Evolutionary conservation across 2,888 invertebrate genomes (phyloP).

Genomic region (Cetonia aurata): DNA sequence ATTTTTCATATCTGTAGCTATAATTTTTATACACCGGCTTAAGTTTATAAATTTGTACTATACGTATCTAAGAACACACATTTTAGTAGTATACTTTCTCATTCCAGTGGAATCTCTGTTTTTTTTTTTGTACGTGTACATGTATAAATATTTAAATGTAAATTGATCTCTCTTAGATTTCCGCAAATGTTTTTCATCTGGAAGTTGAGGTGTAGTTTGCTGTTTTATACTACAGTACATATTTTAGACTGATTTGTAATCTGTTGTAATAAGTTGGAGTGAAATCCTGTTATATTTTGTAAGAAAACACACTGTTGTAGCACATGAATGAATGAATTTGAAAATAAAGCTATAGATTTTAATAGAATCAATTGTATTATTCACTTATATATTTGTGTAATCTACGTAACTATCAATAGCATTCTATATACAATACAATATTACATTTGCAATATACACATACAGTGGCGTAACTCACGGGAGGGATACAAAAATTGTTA

Average conservation of each 20-base stretch:
- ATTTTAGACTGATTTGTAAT: constrained; percentile 45
- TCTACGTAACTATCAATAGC: too few relatives aligned
- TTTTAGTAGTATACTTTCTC: constrained; percentile 27
- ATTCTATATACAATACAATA: too few relatives aligned
- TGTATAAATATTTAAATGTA: constrained; percentile 34
- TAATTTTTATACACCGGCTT: constrained; percentile 23
- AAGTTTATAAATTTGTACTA: constrained; percentile 25
- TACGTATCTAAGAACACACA: constrained; percentile 25
- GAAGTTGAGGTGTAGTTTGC: constrained; percentile 18
- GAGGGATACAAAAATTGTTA: too few relatives aligned
- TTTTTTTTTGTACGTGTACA: constrained; percentile 42
- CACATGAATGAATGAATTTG: constrained; percentile 62
- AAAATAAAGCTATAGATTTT: constrained; percentile 62
- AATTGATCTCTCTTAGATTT: constrained; percentile 28
- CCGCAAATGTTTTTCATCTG: constrained; percentile 32
- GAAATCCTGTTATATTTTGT: constrained; percentile 61
- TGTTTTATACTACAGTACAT: constrained; percentile 37
- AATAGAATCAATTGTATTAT: constrained; percentile 42
- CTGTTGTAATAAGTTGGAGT: constrained; percentile 55
- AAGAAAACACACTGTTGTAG: constrained; percentile 65
- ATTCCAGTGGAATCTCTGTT: constrained; percentile 32
- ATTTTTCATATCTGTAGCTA: constrained; percentile 24
- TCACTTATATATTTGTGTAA: too few relatives aligned
- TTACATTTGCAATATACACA: too few relatives aligned
- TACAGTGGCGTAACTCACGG: too few relatives aligned